phyloP scores from a whole-genome alignment of 2,113 vertebrate genomes.

The Pangasianodon gigas region DNA sequence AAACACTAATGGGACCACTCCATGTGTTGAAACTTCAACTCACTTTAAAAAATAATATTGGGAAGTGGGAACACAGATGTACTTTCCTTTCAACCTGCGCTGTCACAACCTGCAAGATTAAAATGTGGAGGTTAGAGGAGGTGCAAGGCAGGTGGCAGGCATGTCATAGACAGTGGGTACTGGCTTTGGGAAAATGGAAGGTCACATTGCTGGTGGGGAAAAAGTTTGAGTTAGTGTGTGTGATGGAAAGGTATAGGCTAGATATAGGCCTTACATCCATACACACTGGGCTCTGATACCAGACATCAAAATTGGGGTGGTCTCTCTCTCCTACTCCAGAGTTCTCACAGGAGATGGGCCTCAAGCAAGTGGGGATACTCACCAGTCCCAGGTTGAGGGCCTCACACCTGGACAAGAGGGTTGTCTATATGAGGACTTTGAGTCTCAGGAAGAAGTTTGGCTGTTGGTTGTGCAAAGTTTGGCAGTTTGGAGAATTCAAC shows the following conservation, averaged over 20 bases:
- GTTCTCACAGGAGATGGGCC: background rate
- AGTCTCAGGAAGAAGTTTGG: background rate
- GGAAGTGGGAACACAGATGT: background rate
- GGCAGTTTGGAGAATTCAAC: background rate
- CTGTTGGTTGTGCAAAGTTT: background rate
- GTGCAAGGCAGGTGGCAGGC: background rate
- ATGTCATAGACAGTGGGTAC: background rate
- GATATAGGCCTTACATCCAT: background rate
- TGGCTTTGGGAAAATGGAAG: background rate
- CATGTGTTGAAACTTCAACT: background rate
- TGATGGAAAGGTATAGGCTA: background rate
- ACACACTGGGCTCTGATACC: background rate
- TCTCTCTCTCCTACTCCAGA: background rate
- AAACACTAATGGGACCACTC: background rate
- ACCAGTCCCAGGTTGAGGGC: too few relatives aligned
- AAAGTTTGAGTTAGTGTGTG: background rate
- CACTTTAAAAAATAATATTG: background rate
- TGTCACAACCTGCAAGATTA: background rate
- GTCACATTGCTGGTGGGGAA: background rate
- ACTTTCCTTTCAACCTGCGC: background rate
- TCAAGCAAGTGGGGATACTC: background rate
- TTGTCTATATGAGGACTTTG: background rate
- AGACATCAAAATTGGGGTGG: background rate
- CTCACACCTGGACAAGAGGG: too few relatives aligned
- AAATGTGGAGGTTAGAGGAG: background rate